phyloP scores from a whole-genome alignment of 2,888 invertebrate species.

The Asteroscopus sphinx region DNA sequence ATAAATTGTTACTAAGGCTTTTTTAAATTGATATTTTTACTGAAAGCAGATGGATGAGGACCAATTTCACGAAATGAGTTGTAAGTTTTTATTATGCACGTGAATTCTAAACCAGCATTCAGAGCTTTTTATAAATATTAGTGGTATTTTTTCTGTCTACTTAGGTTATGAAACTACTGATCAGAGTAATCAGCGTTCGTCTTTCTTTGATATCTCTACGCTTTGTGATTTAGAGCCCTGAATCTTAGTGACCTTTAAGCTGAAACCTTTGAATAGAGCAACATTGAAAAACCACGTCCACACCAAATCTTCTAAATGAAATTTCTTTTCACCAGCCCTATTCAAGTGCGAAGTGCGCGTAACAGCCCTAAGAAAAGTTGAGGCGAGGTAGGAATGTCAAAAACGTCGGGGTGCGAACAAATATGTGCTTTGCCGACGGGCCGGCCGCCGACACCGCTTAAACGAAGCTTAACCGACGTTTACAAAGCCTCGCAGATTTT shows the following conservation, averaged over 20 bases:
- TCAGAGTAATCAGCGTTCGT: no score
- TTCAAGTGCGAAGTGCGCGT: conserved; percentile 62
- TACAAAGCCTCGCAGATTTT: conserved; percentile 35
- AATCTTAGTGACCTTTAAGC: no score
- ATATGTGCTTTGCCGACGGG: conserved; percentile 82
- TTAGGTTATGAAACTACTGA: not conserved
- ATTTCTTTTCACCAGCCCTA: conserved; percentile 50
- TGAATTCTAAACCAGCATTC: no score
- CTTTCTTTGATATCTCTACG: not conserved
- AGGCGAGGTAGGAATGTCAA: conserved; percentile 84
- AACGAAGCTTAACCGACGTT: conserved; percentile 52
- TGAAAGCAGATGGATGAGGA: no score
- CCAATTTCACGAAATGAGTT: no score
- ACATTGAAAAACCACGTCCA: not conserved
- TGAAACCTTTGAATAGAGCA: no score
- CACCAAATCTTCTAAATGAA: not conserved
- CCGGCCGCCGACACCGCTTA: conserved; percentile 59
- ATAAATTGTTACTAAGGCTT: not conserved
- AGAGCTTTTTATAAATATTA: no score
- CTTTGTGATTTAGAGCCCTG: not conserved
- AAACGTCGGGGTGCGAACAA: conserved; percentile 86
- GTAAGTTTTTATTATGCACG: no score
- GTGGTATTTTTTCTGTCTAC: no score
- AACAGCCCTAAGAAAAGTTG: conserved; percentile 86
- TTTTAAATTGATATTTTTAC: not conserved